Conservation (phyloP, 2,113 vertebrate species). For the Tichodroma muraria region DNA sequence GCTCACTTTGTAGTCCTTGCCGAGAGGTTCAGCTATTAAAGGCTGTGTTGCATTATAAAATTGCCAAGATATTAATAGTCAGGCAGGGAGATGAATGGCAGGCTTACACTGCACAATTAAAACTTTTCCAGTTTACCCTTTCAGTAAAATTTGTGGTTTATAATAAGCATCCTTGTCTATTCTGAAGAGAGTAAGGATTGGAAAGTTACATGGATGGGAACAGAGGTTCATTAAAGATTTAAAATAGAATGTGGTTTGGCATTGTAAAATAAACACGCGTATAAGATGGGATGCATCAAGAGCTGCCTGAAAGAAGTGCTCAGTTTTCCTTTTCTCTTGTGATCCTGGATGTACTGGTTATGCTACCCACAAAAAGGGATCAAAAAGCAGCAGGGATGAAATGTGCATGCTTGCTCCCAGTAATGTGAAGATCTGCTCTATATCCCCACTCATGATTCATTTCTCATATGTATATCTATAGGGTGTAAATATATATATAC, state of each 20-base stretch:
- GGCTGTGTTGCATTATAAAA: neutral
- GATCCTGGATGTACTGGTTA: neutral
- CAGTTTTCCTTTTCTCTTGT: neutral
- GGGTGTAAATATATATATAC: too few species aligned
- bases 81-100: slow-evolving; percentile 37
- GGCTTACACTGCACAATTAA: slow-evolving; percentile 15
- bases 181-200: slow-evolving; percentile 41
- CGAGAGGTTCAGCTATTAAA: neutral
- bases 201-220: slow-evolving; percentile 49
- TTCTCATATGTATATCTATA: neutral
- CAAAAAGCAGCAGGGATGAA: neutral
- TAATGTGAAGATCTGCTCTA: neutral
- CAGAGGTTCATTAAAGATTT: slow-evolving; percentile 56
- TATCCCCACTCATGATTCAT: neutral
- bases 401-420: neutral
- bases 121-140: slow-evolving; percentile 54
- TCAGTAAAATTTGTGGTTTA: slow-evolving; percentile 52
- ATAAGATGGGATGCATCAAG: slow-evolving; percentile 36
- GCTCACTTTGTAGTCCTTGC: neutral
- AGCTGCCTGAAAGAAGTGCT: slow-evolving; percentile 4
- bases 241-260: slow-evolving; percentile 62
- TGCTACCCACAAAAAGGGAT: neutral
- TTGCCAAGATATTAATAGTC: slow-evolving; percentile 51
- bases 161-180: slow-evolving; percentile 45
- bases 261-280: slow-evolving; percentile 36